Evolutionary conservation across 1,140 invertebrate genomes (phyloP), one percentile per base, ranked within the genome.

Genomic region (Lethrus apterus): DNA sequence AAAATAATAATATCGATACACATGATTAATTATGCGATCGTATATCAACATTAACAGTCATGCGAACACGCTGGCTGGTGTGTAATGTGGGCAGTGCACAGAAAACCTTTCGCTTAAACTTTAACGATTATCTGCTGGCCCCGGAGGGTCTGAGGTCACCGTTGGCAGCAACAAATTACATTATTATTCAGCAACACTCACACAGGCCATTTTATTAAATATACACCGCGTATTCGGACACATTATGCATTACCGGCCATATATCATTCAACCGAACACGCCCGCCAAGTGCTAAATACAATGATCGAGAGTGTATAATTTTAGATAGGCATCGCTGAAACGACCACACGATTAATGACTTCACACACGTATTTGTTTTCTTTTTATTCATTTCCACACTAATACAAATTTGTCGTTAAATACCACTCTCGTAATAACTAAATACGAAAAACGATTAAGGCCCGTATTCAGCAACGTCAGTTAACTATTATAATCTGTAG

Each of bases 81-180:
- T 55, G 48, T 51, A 45, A 57, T 46, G 53, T 57, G 46, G 56
- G 56, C 50, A 53, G 45, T 44, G 21, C 44, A 48, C n/a, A 51
- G 53, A 50, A 51, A 58, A 53, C 48, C 41, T 58, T 51, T 50
- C 50, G 41, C 45, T 51, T 51, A 54, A 52, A 56, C 44, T 51
- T 51, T 54, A 54, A 49, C 50, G 53, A 55, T 58, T 54, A 58
- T 55, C 50, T 50, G 44, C 15, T 52, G 53, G 47, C 56, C 53
- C 43, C 48, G 35, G 49, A n/a, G n/a, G 53, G 53, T 51, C 50
- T 55, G 50, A 53, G 56, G 56, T 58, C 56, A 58, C 42, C 50
- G 53, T 55, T 57, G 53, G 56, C 56, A 58, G 51, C 56, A 55
- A 58, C 57, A 58, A 58, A 58, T 58, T 56, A 56, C 54, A 56